A percentile compares a stretch with the other conserved stretches of the same genome.
phyloP scores from a whole-genome alignment of 2,888 invertebrate species.

The Tinea pellionella region DNA sequence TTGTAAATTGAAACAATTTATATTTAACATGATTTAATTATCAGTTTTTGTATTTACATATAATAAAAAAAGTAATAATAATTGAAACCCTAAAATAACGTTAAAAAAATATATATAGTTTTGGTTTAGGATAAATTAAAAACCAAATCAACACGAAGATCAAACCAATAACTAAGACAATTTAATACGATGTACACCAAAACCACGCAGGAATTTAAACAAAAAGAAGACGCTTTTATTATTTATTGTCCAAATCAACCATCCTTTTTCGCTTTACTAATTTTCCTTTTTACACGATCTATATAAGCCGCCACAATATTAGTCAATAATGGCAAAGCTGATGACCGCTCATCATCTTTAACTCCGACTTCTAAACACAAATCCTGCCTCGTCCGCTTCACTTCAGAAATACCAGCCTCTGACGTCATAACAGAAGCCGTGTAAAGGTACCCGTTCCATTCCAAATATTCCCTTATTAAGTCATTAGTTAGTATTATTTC shows the following conservation, averaged over 20 bases:
- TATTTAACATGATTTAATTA: background rate
- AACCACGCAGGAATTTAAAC: background rate
- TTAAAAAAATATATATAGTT: no score
- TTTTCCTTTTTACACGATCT: constrained; percentile 53
- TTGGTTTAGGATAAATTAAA: no score
- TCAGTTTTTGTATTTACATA: background rate
- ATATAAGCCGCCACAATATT: constrained; percentile 67
- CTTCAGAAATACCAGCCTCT: constrained; percentile 44
- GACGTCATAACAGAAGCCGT: constrained; percentile 67
- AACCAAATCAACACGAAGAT: no score
- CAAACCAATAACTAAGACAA: no score
- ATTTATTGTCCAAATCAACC: background rate
- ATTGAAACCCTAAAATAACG: background rate
- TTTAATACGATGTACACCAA: no score
- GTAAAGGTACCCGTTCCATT: constrained; percentile 78
- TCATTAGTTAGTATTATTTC: constrained; percentile 71
- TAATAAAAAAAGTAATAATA: background rate
- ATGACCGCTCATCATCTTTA: constrained; percentile 61
- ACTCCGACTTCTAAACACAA: constrained; percentile 59
- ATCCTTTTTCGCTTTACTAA: constrained; percentile 37
- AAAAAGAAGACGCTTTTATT: background rate
- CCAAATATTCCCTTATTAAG: constrained; percentile 74
- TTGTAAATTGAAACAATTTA: background rate
- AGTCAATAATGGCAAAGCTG: constrained; percentile 59
- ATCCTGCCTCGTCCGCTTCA: constrained; percentile 33